A percentile compares a stretch with the other conserved stretches of the same genome.
phyloP scores from a whole-genome alignment of 2,113 vertebrate species.

The Alethe castanea region DNA sequence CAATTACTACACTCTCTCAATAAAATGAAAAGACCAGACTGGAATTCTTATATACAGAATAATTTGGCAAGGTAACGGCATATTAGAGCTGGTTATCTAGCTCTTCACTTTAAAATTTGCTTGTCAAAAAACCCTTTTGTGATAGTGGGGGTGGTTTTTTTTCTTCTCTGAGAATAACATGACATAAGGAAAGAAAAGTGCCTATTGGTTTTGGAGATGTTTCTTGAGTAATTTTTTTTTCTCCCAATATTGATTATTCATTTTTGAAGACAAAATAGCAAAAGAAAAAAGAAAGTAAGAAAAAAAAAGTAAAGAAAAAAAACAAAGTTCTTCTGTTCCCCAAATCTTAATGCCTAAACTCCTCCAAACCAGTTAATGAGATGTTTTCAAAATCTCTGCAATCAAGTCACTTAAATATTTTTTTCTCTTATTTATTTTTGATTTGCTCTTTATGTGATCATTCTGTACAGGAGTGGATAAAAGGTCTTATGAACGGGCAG shows the following conservation, averaged over 20 bases:
- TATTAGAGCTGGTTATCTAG: background rate
- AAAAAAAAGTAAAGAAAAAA: background rate
- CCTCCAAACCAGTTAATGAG: background rate
- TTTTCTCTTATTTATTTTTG: background rate
- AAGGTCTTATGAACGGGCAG: background rate
- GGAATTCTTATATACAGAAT: background rate
- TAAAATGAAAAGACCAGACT: background rate
- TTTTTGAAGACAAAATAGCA: background rate
- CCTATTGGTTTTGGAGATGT: background rate
- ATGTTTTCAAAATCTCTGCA: background rate
- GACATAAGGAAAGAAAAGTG: background rate
- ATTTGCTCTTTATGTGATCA: background rate
- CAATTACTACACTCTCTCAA: background rate
- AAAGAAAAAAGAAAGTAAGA: background rate
- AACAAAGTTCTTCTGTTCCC: background rate
- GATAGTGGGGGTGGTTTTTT: background rate
- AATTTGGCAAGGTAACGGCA: background rate
- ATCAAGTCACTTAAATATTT: background rate
- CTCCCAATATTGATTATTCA: background rate
- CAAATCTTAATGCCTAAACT: background rate
- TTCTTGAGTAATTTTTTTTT: background rate
- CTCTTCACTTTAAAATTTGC: background rate
- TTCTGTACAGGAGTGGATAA: background rate
- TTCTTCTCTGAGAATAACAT: background rate
- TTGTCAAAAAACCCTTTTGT: background rate